Conservation (phyloP, 2,888 invertebrate genomes). For the Therioaphis trifolii region DNA sequence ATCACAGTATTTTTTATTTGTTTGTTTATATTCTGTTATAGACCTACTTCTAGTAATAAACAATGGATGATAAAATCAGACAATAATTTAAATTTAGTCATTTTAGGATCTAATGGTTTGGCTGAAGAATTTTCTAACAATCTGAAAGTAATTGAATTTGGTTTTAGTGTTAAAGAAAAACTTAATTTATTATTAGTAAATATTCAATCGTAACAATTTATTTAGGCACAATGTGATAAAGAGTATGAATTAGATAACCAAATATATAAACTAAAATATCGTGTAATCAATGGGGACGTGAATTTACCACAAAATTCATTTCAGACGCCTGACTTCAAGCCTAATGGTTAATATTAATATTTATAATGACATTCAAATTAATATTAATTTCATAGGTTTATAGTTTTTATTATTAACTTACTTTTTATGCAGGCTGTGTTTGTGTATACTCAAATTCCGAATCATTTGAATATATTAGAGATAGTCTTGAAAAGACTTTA, state of each 20-base stretch:
- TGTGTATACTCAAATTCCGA: slow-evolving; percentile 91
- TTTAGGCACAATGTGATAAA: slow-evolving; percentile 85
- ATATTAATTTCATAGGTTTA: background rate
- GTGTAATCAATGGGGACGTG: slow-evolving; percentile 88
- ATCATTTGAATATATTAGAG: slow-evolving; percentile 90
- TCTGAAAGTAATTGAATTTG: slow-evolving; percentile 70
- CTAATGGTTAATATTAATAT: slow-evolving; percentile 73
- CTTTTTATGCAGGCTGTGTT: slow-evolving; percentile 73
- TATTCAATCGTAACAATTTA: slow-evolving; percentile 57
- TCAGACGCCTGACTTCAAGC: slow-evolving; percentile 85
- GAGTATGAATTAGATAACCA: slow-evolving; percentile 84
- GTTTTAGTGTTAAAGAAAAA: background rate
- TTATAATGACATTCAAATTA: background rate
- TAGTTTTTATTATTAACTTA: background rate
- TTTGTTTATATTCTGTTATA: slow-evolving; percentile 66
- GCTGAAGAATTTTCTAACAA: slow-evolving; percentile 89
- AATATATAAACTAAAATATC: slow-evolving; percentile 84
- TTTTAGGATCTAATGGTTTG: slow-evolving; percentile 87
- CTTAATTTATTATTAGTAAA: background rate
- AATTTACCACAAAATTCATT: slow-evolving; percentile 83
- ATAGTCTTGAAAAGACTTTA: slow-evolving; percentile 90
- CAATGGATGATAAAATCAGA: slow-evolving; percentile 76
- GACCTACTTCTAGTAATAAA: slow-evolving; percentile 76
- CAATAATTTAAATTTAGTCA: slow-evolving; percentile 85
- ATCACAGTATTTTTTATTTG: background rate